Evolutionary conservation across 2,797 vertebrate genomes (phyloP), one percentile per base, ranked within the genome.

Genomic region (Podargus strigoides): DNA sequence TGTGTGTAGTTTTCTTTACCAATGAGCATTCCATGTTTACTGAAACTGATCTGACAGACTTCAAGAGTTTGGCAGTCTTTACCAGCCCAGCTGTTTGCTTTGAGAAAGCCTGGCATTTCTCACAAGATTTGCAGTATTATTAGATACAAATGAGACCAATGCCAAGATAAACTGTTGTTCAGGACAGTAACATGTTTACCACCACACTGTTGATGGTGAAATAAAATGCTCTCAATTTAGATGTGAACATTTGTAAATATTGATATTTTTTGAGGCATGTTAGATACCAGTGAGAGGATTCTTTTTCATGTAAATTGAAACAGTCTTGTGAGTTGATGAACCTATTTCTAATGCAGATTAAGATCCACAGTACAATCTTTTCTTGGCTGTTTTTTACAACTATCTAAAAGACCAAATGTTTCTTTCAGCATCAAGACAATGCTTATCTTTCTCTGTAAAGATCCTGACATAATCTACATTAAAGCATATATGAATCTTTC

Each of bases 171-270:
- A 49, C 55, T 67, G 47, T 66, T 84, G 41, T 64, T 60, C 42
- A 56, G 50, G 55, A 50, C 23, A 78, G 59, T 56, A 90, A 58
- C 12, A 20, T 79, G 41, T 89, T 97, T 95, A 85, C 32, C 44
- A 79, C 41, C 18, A 74, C 30, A 28, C 3, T 79, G 30, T 8
- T 78, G 53, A 66, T 68, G 44, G 32, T 75, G 53, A 80, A 89
- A 85, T 50, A 34, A 95, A 87, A 63, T 42, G 28, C 17, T 9
- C 27, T 67, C 41, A 34, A 42, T 82, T 95, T 89, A 72, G 10
- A 74, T 63, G 18, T 50, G 52, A 94, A 68, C n/a, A 60, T 86
- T 87, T 62, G 36, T 69, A 93, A 94, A 92, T 89, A 94, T 7
- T 49, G 46, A 66, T 88, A 34, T 22, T 85, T 89, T 84, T 39